Evolutionary conservation across 2,888 invertebrate species (phyloP).

Genomic region (Leuctra nigra): DNA sequence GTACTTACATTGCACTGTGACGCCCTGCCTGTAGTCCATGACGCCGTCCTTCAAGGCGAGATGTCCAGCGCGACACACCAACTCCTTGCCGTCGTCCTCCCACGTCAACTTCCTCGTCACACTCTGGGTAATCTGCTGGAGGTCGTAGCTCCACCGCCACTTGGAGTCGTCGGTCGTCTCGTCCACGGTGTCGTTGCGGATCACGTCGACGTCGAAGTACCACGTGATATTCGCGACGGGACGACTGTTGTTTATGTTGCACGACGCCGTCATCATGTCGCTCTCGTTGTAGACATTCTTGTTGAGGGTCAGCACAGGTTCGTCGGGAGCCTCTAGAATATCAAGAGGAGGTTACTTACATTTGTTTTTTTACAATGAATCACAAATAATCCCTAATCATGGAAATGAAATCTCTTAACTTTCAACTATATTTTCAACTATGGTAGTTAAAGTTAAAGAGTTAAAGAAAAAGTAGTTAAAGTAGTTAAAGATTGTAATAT

Average conservation of each 20-base stretch:
- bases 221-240: neutral
- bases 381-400: neutral
- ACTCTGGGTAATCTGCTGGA: neutral
- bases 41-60: neutral
- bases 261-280: neutral
- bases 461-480: too few relatives aligned
- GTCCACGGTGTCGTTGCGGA: neutral
- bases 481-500: too few relatives aligned
- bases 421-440: neutral
- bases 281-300: neutral
- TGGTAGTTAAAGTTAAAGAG: too few relatives aligned
- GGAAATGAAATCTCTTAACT: neutral
- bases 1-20: neutral
- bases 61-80: neutral
- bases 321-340: neutral
- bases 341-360: neutral
- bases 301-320: neutral
- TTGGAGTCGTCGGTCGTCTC: neutral
- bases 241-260: neutral
- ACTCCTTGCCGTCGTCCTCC: neutral
- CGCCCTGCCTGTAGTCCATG: neutral
- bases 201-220: neutral
- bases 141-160: conserved; percentile 4
- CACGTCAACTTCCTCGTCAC: neutral
- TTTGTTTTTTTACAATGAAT: neutral